Percentiles rank a stretch among this genome's conserved stretches.
phyloP scores from a whole-genome alignment of 35 echinoderm and acorn worm species.

The Ophioderma brevispina region DNA sequence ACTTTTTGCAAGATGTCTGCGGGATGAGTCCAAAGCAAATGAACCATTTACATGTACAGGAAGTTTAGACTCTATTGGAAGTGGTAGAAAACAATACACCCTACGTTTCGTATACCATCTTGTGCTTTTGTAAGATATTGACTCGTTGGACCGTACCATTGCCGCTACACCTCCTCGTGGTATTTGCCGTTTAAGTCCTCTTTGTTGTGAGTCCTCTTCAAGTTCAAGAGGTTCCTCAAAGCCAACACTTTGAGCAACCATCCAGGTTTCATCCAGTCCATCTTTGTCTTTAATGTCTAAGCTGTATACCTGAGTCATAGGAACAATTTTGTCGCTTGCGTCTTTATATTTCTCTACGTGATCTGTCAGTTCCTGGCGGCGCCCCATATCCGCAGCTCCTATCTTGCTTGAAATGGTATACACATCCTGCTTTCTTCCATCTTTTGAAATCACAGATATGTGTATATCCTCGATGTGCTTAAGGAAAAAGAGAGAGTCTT shows the following conservation, averaged over 20 bases:
- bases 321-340: neutral
- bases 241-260: constrained; percentile 21
- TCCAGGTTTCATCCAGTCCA: constrained; percentile 7
- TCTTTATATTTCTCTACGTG: neutral
- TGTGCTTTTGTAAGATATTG: neutral
- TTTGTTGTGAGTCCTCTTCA: constrained; percentile 5
- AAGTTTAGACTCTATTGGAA: constrained; percentile 59
- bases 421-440: neutral
- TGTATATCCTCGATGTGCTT: constrained; percentile 33
- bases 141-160: constrained; percentile 6
- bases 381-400: neutral
- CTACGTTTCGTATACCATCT: neutral
- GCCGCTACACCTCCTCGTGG: constrained; percentile 52
- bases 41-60: constrained; percentile 76
- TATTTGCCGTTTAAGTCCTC: neutral
- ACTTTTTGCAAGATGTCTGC: constrained; percentile 59
- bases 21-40: constrained; percentile 65
- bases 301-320: neutral
- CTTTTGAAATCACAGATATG: neutral
- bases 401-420: neutral
- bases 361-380: neutral
- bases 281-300: neutral
- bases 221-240: neutral
- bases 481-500: constrained; percentile 35
- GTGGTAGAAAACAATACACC: constrained; percentile 74